Percentiles rank a stretch among this genome's conserved stretches.
Conservation (phyloP, 2,888 invertebrate species). For the Ichneumoninae sp. region DNA sequence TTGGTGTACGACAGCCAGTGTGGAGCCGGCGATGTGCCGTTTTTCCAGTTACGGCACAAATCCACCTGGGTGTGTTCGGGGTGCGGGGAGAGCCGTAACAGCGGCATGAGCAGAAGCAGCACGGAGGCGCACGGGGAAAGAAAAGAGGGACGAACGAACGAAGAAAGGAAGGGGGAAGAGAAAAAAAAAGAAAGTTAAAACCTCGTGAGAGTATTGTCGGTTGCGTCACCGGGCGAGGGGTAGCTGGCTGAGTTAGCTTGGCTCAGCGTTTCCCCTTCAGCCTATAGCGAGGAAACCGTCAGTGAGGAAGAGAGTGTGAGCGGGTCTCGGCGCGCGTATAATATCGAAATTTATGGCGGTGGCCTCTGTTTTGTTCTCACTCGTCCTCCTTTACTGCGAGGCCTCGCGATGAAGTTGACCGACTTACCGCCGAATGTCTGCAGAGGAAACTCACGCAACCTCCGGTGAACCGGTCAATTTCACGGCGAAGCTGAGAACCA, state of each 20-base stretch:
- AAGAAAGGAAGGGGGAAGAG: constrained; percentile 58
- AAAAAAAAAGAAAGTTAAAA: constrained; percentile 79
- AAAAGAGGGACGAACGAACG: constrained; percentile 45
- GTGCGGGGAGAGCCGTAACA: constrained; percentile 53
- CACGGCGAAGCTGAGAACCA: not conserved
- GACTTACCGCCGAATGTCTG: constrained; percentile 17
- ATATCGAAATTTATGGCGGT: constrained; percentile 83
- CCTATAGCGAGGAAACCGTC: constrained; percentile 28
- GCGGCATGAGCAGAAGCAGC: constrained; percentile 26
- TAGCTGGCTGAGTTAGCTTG: constrained; percentile 51
- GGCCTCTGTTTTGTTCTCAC: constrained; percentile 62
- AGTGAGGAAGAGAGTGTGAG: constrained; percentile 42
- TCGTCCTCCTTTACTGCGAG: constrained; percentile 19
- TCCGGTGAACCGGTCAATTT: constrained; percentile 6
- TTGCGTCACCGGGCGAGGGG: constrained; percentile 79
- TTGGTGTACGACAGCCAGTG: too few species aligned
- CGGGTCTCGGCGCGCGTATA: constrained; percentile 77
- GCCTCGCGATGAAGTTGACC: constrained; percentile 36
- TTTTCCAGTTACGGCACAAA: not conserved
- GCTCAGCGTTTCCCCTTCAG: constrained; percentile 49
- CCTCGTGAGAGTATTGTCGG: constrained; percentile 81
- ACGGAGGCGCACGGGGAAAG: constrained; percentile 43
- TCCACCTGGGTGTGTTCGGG: constrained; percentile 54
- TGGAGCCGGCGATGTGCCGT: too few species aligned
- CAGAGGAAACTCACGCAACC: not conserved